phyloP scores from a whole-genome alignment of 2,113 vertebrate species.

The Pygoscelis adeliae region DNA sequence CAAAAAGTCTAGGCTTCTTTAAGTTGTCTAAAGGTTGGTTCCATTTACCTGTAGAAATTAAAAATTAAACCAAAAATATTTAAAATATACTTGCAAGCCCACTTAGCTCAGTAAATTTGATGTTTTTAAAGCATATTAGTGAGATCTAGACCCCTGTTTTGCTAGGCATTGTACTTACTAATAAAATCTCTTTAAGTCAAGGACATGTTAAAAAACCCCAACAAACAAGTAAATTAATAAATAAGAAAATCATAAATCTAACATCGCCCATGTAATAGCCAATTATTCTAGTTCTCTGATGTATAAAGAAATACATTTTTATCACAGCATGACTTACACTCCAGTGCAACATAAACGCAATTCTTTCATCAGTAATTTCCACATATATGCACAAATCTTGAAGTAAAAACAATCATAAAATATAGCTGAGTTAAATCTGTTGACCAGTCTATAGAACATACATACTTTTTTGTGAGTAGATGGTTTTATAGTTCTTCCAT shows the following conservation, averaged over 20 bases:
- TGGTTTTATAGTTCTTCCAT: neutral
- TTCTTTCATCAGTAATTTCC: constrained; percentile 51
- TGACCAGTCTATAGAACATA: neutral
- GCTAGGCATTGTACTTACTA: neutral
- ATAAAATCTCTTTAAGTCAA: neutral
- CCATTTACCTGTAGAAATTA: neutral
- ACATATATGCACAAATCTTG: neutral
- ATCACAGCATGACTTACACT: constrained; percentile 38
- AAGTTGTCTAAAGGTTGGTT: neutral
- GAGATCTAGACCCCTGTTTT: neutral
- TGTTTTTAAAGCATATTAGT: neutral
- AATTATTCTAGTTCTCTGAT: constrained; percentile 54
- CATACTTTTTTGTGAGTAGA: neutral
- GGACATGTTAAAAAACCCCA: neutral
- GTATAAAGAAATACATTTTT: constrained; percentile 44
- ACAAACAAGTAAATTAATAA: constrained; percentile 23
- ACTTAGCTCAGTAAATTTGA: neutral
- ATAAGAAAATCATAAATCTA: constrained; percentile 21
- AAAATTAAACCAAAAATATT: neutral
- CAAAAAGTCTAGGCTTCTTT: neutral
- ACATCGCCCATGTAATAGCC: neutral
- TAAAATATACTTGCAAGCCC: neutral
- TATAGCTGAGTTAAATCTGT: neutral
- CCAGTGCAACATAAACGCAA: neutral
- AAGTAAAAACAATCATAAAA: constrained; percentile 14